A percentile compares a stretch with the other conserved stretches of the same genome.
phyloP scores from a whole-genome alignment of 2,888 invertebrate species.

The Leuctra nigra region DNA sequence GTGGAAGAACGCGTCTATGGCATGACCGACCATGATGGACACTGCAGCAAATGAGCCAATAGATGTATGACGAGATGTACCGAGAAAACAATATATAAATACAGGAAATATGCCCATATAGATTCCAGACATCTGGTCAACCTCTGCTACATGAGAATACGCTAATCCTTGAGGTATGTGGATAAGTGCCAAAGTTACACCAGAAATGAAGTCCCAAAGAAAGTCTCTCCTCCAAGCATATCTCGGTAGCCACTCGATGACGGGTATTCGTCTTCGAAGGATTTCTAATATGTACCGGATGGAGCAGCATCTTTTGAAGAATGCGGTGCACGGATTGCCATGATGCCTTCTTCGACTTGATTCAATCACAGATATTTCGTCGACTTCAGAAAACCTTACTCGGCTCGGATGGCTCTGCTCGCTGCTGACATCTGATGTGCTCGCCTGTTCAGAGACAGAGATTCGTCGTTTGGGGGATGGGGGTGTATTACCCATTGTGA shows the following conservation, averaged over 20 bases:
- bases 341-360: not conserved
- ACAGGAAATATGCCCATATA: conserved; percentile 93
- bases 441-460: too few species aligned
- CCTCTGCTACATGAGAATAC: conserved; percentile 65
- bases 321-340: not conserved
- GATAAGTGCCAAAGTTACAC: conserved; percentile 84
- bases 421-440: too few species aligned
- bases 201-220: conserved; percentile 70
- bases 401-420: too few species aligned
- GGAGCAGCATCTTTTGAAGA: not conserved
- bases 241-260: not conserved
- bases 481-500: too few species aligned
- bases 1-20: not conserved
- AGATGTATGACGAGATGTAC: conserved; percentile 83
- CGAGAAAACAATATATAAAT: conserved; percentile 75
- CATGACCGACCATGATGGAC: conserved; percentile 76
- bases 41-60: conserved; percentile 85
- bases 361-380: not conserved
- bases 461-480: too few species aligned
- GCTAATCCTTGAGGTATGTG: conserved; percentile 87
- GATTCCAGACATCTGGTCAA: conserved; percentile 65
- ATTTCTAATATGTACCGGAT: not conserved
- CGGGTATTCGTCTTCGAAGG: too few species aligned
- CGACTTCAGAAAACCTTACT: not conserved
- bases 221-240: conserved; percentile 48